Evolutionary conservation across 1,140 invertebrate species (phyloP).

Genomic region (Anadara kagoshimensis): DNA sequence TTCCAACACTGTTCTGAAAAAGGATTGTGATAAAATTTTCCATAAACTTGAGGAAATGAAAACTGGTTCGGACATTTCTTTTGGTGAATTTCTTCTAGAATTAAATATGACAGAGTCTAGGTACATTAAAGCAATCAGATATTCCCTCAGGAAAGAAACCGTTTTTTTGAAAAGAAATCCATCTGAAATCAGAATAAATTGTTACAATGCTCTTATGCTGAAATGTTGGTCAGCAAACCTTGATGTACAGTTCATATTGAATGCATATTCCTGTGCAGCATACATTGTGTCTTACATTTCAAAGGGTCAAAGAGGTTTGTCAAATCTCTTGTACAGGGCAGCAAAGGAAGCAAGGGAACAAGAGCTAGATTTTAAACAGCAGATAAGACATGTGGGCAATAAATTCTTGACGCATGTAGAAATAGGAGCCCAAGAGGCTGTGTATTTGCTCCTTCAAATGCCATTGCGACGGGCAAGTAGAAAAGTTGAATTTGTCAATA

Average conservation of each 20-base stretch:
- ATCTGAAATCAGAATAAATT: conserved; percentile 23
- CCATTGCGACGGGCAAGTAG: conserved; percentile 42
- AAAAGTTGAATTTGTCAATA: conserved; percentile 46
- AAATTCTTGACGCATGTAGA: conserved; percentile 23
- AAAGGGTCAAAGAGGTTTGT: conserved; percentile 15
- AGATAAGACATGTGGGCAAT: conserved; percentile 11
- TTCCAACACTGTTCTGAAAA: conserved; percentile 5
- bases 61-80: conserved; percentile 1
- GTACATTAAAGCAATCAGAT: conserved; percentile 17
- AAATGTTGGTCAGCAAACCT: conserved; percentile 44
- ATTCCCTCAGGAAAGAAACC: conserved; percentile 14
- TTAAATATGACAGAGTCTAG: conserved; percentile 13
- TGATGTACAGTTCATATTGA: conserved; percentile 47
- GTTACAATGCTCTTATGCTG: conserved; percentile 22
- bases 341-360: conserved; percentile 5
- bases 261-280: conserved; percentile 48
- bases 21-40: conserved; percentile 10
- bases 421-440: conserved; percentile 21
- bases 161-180: conserved; percentile 21
- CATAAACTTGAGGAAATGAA: conserved; percentile 24
- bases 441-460: conserved; percentile 38
- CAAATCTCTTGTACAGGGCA: conserved; percentile 1
- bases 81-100: conserved; percentile 24
- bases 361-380: conserved; percentile 1
- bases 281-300: conserved; percentile 38